Evolutionary conservation across 2,888 invertebrate species (phyloP), one percentile per base, ranked within the genome.

Genomic region (Phasia obesa): DNA sequence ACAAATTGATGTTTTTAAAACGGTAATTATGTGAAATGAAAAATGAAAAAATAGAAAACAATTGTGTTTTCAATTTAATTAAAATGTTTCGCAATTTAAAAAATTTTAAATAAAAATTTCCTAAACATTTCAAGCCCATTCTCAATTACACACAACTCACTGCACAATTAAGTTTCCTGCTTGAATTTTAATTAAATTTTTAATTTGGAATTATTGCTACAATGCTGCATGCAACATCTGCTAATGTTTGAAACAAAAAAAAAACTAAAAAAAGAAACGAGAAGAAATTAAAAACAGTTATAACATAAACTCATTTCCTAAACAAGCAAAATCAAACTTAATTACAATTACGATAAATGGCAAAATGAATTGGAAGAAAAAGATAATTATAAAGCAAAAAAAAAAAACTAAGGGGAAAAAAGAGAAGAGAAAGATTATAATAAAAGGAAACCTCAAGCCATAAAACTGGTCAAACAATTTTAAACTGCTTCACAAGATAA

Each of bases 181-280:
- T 73, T 64, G 73, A 69, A 77, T 51, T 44, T 44, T 64, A 73
- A 82, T 73, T 69, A 69, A 57, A 57, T 53, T 76, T 81, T 67
- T 49, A 73, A 73, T 73, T 77, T 35, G 49, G 21, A 59, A 70
- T 64, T 47, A 62, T 49, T 57, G 42, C 31, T 44, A 64, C 13
- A 47, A 78, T 47, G 27, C 76, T 81, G 35, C 70, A 73, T 73
- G 74, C 70, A 74, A 74, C 82, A 82, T 69, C 82, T 78, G 82
- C 51, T 73, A 19, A 21, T 15, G n/a, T 13, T 57, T 23, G 11
- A 25, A 67, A 60, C 11, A 2, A 9, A 74, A 21, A 44, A 27
- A 1, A 13, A 35, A 2, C 2, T 9, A 17, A 17, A 47, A 13
- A 44, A 47, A 42, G 23, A 21, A 60, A 23, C 15, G 7, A 0